These are phyloP conservation scores for Dorcus parallelipipedus DNA, from an alignment of 2,888 invertebrate species.

Conservation along the genomic window DNA sequence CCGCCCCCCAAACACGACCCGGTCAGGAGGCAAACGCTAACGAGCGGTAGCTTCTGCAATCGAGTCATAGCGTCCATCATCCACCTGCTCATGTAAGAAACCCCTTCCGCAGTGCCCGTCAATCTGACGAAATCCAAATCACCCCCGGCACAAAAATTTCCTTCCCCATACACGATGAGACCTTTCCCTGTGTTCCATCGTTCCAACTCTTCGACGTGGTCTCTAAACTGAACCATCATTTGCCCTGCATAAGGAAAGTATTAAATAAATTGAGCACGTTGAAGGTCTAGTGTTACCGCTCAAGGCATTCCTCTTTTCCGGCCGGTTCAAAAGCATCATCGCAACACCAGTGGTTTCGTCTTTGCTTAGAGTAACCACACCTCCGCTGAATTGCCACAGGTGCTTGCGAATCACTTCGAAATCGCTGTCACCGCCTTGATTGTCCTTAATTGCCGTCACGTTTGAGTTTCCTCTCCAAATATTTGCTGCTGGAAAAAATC, in stretches of 20 bases:
- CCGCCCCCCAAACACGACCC: constrained; percentile 41
- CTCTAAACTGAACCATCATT: constrained; percentile 41
- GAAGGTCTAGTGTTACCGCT: constrained; percentile 31
- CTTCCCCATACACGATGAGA: constrained; percentile 35
- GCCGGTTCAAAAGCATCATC: constrained; percentile 34
- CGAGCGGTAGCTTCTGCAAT: constrained; percentile 31
- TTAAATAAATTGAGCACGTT: not conserved
- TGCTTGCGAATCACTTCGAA: constrained; percentile 27
- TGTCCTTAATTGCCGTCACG: too few species aligned
- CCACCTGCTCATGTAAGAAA: constrained; percentile 34
- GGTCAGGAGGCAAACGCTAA: constrained; percentile 35
- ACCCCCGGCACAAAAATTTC: constrained; percentile 42
- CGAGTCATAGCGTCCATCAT: constrained; percentile 36
- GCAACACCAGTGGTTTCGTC: constrained; percentile 37
- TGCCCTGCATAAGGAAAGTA: constrained; percentile 28
- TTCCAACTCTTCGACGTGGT: constrained; percentile 34
- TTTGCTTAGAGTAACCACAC: constrained; percentile 30
- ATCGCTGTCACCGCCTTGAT: not conserved
- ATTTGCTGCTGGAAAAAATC: too few species aligned
- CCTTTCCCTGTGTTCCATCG: constrained; percentile 40
- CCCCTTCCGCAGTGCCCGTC: constrained; percentile 29
- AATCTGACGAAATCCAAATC: constrained; percentile 37
- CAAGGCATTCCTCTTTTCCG: constrained; percentile 38
- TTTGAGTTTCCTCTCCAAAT: too few species aligned
- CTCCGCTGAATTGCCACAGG: constrained; percentile 30